Base-by-base conservation (phyloP, 2,797 vertebrate genomes). In the Hafferia zeledoni region DNA sequence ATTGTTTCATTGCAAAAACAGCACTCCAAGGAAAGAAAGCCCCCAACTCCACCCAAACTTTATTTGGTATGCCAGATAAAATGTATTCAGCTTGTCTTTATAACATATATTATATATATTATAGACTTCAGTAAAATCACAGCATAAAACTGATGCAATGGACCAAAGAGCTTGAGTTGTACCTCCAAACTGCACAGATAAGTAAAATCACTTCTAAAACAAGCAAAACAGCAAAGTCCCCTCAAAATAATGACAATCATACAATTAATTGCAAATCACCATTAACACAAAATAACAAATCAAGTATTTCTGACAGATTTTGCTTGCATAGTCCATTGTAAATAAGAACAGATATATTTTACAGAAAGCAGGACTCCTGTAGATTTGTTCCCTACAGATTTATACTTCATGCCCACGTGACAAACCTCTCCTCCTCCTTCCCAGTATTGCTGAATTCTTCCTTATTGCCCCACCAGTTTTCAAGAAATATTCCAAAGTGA, bases 51-150 rank as follows among this genome's bases (percentile, higher is more conserved):
- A 37, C 28, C 35, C 18, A 53, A 9, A 49, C 39, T 77, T 74
- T 46, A 71, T 50, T 52, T 52, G 33, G 30, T 13, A 31, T 50
- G 20, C 37, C 24, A 14, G 23, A 78, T 78, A 61, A 75, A 55
- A 71, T n/a, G 60, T 3, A 52, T 35, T 64, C 52, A 70, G 18
- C 22, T 53, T 64, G 6, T 37, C 60, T 44, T 59, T 57, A 60
- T 25, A 67, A 44, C 3, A 52, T 2, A 0, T 28, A 37, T 20
- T 23, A 46, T 1, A 41, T 2, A 0, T 28, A 37, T 20, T 23
- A 46, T 0, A 41, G 15, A 67, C 44, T 81, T 88, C 41, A 53
- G 11, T 33, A 59, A 79, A 87, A 83, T 19, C 31, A 75, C 3
- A 2, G 30, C 69, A 59, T 31, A 83, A 87, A 93, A 79, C 43